Conservation (phyloP, 2,797 vertebrate species). For the Phrynocephalus forsythii region DNA sequence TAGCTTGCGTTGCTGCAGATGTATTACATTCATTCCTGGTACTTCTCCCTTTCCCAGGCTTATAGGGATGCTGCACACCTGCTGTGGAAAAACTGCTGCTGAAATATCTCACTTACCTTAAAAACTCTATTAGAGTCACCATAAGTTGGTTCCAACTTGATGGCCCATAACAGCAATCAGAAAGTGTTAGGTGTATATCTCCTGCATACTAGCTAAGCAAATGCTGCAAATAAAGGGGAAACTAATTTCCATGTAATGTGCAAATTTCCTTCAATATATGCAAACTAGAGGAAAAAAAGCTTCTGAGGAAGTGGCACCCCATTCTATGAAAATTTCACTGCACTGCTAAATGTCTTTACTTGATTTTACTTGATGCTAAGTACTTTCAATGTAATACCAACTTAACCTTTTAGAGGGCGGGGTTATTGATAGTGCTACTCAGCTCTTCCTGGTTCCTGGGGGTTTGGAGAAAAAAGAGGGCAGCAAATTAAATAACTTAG, state of each 20-base stretch:
- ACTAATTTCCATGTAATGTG: background rate
- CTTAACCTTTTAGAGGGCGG: slow-evolving; percentile 73
- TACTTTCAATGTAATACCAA: slow-evolving; percentile 60
- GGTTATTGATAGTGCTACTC: slow-evolving; percentile 68
- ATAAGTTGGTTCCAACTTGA: too few species aligned
- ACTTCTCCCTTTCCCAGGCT: too few species aligned
- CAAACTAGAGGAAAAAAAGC: background rate
- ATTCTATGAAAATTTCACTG: slow-evolving; percentile 49
- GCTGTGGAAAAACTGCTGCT: too few species aligned
- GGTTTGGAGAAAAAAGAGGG: slow-evolving; percentile 49
- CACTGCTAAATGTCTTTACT: slow-evolving; percentile 58
- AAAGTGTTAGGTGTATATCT: too few species aligned
- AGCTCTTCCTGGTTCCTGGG: slow-evolving; percentile 72
- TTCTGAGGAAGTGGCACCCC: slow-evolving; percentile 27
- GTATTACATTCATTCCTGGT: too few species aligned
- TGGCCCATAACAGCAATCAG: too few species aligned
- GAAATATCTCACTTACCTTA: too few species aligned
- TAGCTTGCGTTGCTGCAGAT: too few species aligned
- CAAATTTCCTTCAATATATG: background rate
- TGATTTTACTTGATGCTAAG: slow-evolving; percentile 59
- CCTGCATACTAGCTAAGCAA: background rate
- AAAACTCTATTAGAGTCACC: too few species aligned
- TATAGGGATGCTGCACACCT: too few species aligned
- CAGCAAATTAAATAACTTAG: slow-evolving; percentile 78
- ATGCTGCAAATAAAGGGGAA: background rate